These are phyloP conservation scores for Meliscaeva auricollis DNA, from an alignment of 2,888 invertebrate species.

Conservation along the genomic window DNA sequence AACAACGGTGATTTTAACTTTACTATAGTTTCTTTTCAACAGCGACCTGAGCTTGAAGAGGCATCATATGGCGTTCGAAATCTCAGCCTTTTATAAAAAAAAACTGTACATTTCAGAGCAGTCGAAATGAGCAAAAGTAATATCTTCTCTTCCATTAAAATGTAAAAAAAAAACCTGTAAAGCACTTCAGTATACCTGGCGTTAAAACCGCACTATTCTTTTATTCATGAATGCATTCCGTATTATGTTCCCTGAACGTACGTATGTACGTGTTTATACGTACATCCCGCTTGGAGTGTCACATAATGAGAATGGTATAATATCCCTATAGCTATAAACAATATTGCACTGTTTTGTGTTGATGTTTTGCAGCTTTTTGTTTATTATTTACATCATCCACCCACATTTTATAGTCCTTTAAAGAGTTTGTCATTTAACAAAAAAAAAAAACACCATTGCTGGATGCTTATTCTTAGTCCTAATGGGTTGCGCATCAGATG, in stretches of 20 bases:
- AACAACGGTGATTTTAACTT: slow-evolving; percentile 46
- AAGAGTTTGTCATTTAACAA: slow-evolving; percentile 61
- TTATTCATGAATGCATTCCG: slow-evolving; percentile 70
- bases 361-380: slow-evolving; percentile 25
- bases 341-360: slow-evolving; percentile 28
- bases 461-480: slow-evolving; percentile 53
- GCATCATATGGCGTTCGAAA: slow-evolving; percentile 48
- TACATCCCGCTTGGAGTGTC: slow-evolving; percentile 62
- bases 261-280: not conserved
- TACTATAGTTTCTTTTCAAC: slow-evolving; percentile 58
- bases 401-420: slow-evolving; percentile 53
- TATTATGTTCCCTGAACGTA: slow-evolving; percentile 47
- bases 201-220: slow-evolving; percentile 71
- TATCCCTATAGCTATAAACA: not conserved
- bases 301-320: slow-evolving; percentile 56
- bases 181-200: slow-evolving; percentile 51
- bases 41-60: slow-evolving; percentile 29
- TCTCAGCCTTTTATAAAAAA: slow-evolving; percentile 50
- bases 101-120: not conserved
- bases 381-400: slow-evolving; percentile 14
- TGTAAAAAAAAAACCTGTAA: slow-evolving; percentile 34
- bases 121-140: slow-evolving; percentile 62
- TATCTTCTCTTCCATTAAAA: slow-evolving; percentile 58
- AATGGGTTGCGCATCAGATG: slow-evolving; percentile 68
- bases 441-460: slow-evolving; percentile 8